Base-by-base conservation (phyloP, 2,797 vertebrate genomes). In the Pseudopleuronectes americanus region DNA sequence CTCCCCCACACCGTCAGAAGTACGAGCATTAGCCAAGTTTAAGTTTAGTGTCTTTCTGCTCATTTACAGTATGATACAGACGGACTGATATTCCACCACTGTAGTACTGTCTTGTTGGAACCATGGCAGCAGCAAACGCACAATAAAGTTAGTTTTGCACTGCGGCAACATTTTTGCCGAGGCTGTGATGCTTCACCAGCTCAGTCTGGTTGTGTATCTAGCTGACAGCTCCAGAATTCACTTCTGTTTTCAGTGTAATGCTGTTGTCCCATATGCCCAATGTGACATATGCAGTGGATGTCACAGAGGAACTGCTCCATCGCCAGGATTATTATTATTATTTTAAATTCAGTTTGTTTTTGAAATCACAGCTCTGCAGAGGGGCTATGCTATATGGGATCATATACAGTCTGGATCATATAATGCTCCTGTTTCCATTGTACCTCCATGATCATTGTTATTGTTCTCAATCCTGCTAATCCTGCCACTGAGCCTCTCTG, bases 381-480 rank as follows among this genome's bases (percentile, higher is more conserved):
- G 49, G 16, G 60, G 22, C 48, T 57, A 22, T 60, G 67, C 63
- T 64, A 66, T 31, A 45, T 26, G 55, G 36, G 71, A 53, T 49
- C 51, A 43, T 68, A 47, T 23, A 72, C 47, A 16, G 16, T 41
- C 36, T 77, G 43, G 51, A 24, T 43, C 24, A 65, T 61, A 45
- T 61, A 45, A 48, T 57, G 52, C 71, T 58, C 65, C 54, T 67
- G 51, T 67, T 80, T 73, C 68, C 43, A 55, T 77, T 49, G 81
- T 36, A 66, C 72, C 74, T 71, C 71, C 41, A 48, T 84, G 74
- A 89, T 84, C 68, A 19, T 60, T 70, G 65, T 69, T 77, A 71
- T 79, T 80, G 72, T 75, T 85, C 68, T 83, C 76, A 67, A 71
- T 78, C 74, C 62, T 36, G 3, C 83, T 86, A 83, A 90, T 85